Evolutionary conservation across 1,140 invertebrate species (phyloP), one percentile per base, ranked within the genome.

Genomic region (Brachionus angularis): DNA sequence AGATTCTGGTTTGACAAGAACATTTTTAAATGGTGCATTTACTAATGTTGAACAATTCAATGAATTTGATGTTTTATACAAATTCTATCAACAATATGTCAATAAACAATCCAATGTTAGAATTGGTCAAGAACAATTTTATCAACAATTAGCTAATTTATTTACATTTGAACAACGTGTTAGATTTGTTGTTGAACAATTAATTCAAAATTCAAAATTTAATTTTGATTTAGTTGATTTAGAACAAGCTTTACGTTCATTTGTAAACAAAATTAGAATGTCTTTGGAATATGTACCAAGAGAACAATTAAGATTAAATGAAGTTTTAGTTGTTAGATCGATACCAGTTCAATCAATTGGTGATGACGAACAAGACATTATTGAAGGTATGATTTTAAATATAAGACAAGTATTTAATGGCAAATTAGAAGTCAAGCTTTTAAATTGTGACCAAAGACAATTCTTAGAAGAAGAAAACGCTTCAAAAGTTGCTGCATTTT

Each of bases 61-160:
- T 55, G 52, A 55, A 55, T 1, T 55, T 16, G 53, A 58, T n/a
- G 31, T 10, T 39, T 21, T 58, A 18, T 36, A 34, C 23, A 58
- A 25, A 58, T 58, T 58, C 18, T 58, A 58, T 23, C 53, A 58
- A 39, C 53, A 58, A 25, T 58, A 39, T 58, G 53, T 58, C n/a
- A 10, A 14, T 3, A n/a, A n/a, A n/a, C n/a, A n/a, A n/a, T 12
- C 53, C 5, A 18, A 25, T 29, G 52, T 29, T 34, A 58, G 53
- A 58, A 36, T 58, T 8, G 21, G 8, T 16, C 12, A 23, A 39
- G 53, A 58, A 14, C 16, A 42, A 25, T 58, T 58, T 27, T 4
- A 14, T 39, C 16, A 58, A 39, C 10, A 29, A 10, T 58, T 58
- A 34, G 10, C 31, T 8, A 12, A 58, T 23, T 14, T 58, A 8